These are phyloP conservation scores for Otolemur garnettii DNA, from an alignment of 2,113 vertebrate species.

Conservation along the genomic window DNA sequence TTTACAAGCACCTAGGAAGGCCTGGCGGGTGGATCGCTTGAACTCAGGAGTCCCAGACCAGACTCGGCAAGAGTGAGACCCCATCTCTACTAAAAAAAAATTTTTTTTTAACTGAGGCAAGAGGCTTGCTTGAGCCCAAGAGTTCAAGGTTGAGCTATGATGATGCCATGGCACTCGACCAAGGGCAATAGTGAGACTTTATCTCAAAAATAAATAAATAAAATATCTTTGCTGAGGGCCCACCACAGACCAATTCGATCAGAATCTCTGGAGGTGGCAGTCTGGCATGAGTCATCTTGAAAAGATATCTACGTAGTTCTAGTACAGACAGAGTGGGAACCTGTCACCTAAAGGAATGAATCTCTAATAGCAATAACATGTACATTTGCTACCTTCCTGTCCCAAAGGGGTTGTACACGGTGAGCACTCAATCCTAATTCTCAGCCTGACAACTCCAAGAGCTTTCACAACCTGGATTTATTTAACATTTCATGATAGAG, in stretches of 20 bases:
- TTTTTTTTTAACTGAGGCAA: background rate
- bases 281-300: constrained; percentile 35
- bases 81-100: no score
- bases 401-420: background rate
- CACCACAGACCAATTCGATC: background rate
- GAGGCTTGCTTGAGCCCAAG: no score
- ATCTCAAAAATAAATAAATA: background rate
- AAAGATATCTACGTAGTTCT: constrained; percentile 48
- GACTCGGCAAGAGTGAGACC: no score
- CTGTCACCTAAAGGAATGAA: background rate
- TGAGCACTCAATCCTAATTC: constrained; percentile 15
- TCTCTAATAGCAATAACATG: background rate
- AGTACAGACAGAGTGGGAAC: background rate
- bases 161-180: no score
- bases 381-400: background rate
- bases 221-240: background rate
- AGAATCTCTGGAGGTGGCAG: background rate
- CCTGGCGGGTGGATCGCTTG: no score
- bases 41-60: no score
- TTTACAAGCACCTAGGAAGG: constrained; percentile 16
- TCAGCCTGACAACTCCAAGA: constrained; percentile 45
- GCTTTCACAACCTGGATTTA: constrained; percentile 48
- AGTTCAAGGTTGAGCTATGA: no score
- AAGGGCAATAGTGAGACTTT: no score
- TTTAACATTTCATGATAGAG: constrained; percentile 68